Evolutionary conservation across 2,797 vertebrate genomes (phyloP), one percentile per base, ranked within the genome.

Genomic region (Tympanoctomys barrerae): DNA sequence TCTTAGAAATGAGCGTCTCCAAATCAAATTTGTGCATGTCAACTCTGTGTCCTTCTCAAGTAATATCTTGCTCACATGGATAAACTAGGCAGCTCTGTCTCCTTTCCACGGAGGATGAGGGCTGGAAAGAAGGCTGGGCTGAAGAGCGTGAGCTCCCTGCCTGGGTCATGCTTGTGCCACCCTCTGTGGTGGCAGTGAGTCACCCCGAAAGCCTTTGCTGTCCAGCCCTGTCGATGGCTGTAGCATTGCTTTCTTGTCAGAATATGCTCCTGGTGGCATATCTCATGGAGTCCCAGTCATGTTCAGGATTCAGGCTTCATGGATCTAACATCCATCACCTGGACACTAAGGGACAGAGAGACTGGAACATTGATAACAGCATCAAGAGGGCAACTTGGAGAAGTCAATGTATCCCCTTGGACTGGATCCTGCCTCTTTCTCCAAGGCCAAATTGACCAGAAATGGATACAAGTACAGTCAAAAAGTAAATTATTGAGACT

Each of bases 401-500:
- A 7, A 16, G 96, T 85, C 87, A 82, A 94, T 86, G 91, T 88
- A 66, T 82, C 95, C 33, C 75, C 84, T 97, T 97, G 91, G 57
- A 94, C 71, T 12, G 64, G 90, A 93, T 68, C 54, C 36, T 49
- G 26, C 19, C 36, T 64, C 46, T 36, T 68, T 70, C 57, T 92
- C 66, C 28, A 52, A 61, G 54, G 75, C 28, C 64, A 94, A n/a
- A 97, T 36, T 89, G 96, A 96, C 92, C 96, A 96, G 97, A 96
- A 96, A 93, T 66, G 90, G 97, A 98, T 96, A 97, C 96, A 98
- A 97, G 89, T 78, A 82, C 93, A 94, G 80, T 97, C 68, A 80
- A 95, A 97, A 96, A 96, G 94, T 90, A 95, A 96, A 97, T 95
- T 94, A 96, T 96, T 96, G 95, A 97, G 88, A 97, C 94, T 96